Evolutionary conservation across 92 coral and sea anemone species (phyloP), one percentile per base, ranked within the genome.

Genomic region (Blastomussa wellsi): DNA sequence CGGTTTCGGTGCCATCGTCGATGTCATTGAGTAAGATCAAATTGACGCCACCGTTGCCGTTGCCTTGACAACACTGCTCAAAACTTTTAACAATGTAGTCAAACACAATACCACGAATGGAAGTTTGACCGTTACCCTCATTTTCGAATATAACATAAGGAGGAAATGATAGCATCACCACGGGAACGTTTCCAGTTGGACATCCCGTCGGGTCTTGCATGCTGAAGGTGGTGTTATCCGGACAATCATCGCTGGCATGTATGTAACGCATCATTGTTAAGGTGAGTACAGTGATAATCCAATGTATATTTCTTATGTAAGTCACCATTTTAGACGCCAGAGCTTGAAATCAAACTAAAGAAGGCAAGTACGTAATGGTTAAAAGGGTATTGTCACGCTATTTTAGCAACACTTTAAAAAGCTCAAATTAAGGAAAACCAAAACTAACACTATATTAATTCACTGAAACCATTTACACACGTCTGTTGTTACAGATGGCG

Each of bases 161-260:
- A 20, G 86, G 78, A 39, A 72, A 82, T 22, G 49, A 31, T 8
- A 82, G 37, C 68, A 82, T 35, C 8, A 39, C 42, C 51, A 55
- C 86, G n/a, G 29, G 17, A 0, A 82, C 16, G 42, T 82, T 37
- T 31, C 14, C 49, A 38, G 32, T 53, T 7, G 86, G 86, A 42
- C 79, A 82, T 4, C 78, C 77, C 19, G 33, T 72, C 49, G 7
- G 28, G 53, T 17, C 44, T n/a, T 16, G 36, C 29, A 2, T 51
- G 29, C 0, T 80, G 26, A 0, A 31, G 72, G 8, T 67, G 29
- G 16, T 29, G 24, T 65, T 60, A 48, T 42, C 62, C 29, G 84
- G 59, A 51, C 83, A 79, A 17, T 79, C 66, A 24, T 24, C 24
- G 19, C 15, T 19, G 22, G 66, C 85, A n/a, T 35, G 68, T 9